Evolutionary conservation across 2,113 vertebrate genomes (phyloP).

Genomic region (Gadus chalcogrammus): DNA sequence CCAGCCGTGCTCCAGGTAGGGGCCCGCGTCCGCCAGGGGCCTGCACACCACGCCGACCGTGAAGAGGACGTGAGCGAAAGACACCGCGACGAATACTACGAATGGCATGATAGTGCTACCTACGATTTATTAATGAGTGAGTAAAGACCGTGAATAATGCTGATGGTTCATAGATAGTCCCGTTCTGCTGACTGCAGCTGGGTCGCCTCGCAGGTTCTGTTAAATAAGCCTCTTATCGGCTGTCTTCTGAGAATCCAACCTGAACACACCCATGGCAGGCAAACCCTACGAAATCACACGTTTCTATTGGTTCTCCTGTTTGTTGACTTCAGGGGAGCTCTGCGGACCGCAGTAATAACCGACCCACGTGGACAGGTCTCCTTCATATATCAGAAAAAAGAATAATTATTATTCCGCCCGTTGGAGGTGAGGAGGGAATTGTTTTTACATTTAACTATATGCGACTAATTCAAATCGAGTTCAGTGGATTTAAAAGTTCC

Average conservation of each 20-base stretch:
- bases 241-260: slow-evolving; percentile 63
- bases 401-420: not conserved
- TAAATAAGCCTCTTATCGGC: slow-evolving; percentile 78
- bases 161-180: not conserved
- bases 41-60: slow-evolving; percentile 45
- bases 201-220: slow-evolving; percentile 66
- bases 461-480: too few species aligned
- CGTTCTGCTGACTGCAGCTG: slow-evolving; percentile 33
- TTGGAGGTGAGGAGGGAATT: too few species aligned
- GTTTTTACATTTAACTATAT: too few species aligned
- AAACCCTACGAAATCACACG: slow-evolving; percentile 52
- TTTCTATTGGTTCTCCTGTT: slow-evolving; percentile 3
- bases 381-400: too few species aligned
- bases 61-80: slow-evolving; percentile 55
- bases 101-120: slow-evolving; percentile 39
- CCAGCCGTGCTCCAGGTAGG: slow-evolving; percentile 82
- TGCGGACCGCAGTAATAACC: not conserved
- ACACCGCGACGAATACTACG: slow-evolving; percentile 42
- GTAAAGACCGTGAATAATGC: not conserved
- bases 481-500: too few species aligned
- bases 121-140: not conserved
- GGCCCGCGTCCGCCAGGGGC: slow-evolving; percentile 75
- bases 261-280: slow-evolving; percentile 67
- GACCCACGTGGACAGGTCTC: too few species aligned
- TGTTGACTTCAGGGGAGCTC: not conserved